Evolutionary conservation across 2,888 invertebrate genomes (phyloP), one percentile per base, ranked within the genome.

Genomic region (Mylabris sibirica): DNA sequence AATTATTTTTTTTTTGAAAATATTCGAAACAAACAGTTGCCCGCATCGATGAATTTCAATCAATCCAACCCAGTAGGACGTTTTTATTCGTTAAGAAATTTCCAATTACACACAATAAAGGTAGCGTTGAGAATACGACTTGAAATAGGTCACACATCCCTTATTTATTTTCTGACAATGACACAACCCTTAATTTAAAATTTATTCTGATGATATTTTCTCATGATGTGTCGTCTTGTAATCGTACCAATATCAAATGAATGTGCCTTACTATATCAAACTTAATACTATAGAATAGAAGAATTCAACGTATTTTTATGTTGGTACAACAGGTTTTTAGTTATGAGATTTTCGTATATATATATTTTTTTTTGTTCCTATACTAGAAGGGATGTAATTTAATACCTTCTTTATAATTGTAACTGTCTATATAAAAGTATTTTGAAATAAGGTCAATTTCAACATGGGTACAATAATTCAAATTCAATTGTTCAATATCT

Each of bases 181-280:
- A 83, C 83, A 82, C 83, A 83, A 82, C 84, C 84, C 84, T 84
- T 83, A 83, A 84, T 84, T 84, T 83, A 80, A 82, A 83, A 81
- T 81, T 80, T 80, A 83, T 83, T 82, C 80, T 80, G 80, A 82
- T 83, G 82, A 84, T 82, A 84, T 84, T 84, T 84, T 84, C 84
- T 84, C 84, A 84, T 80, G 83, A 76, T 71, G 73, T 74, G 73
- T 74, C 74, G 72, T 67, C 72, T 63, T 69, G 30, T 30, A 59
- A 65, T 63, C 71, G 75, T 77, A 74, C 77, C 74, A 78, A 75
- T 73, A 60, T 60, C 60, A 38, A 20, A 35, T 60, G 60, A n/a
- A 60, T 26, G 60, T 38, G 17, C n/a, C 22, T 22, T 5, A 22
- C 34, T 60, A 38, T 26, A 38, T 5, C 12, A 20, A 38, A 20